Evolutionary conservation across 92 coral and sea anemone genomes (phyloP), one percentile per base, ranked within the genome.

Genomic region (Heliopora coerulea): DNA sequence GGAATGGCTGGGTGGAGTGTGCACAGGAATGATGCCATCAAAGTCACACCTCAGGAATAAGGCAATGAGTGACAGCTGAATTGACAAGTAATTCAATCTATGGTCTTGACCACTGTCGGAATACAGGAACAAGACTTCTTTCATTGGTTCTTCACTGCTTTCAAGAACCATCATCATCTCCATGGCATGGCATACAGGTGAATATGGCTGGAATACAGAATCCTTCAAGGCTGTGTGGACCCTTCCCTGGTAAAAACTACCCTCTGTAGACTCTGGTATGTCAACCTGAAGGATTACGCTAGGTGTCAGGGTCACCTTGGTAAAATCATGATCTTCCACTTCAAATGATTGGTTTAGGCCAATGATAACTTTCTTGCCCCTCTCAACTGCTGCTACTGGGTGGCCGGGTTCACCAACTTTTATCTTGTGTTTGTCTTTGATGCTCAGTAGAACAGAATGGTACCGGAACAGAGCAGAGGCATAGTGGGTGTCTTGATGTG

Each of bases 101-200:
- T 74, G 79, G 79, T 74, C 79, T 74, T 54, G 79, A 54, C 69
- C 69, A 74, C 79, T 67, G 15, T 74, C 79, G n/a, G 79, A 58
- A 3, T 59, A 74, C 58, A 73, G 19, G 5, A 73, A 23, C 54
- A 73, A 15, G 39, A 73, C 15, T 23, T 64, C 56, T 26, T 73
- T 73, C 10, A 40, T 26, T 21, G 75, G 82, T 33, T 40, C 34
- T 33, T 54, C 65, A 52, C 54, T 54, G 52, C 41, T 39, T 41
- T 65, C 39, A 56, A 78, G 57, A 44, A 54, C 58, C n/a, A 34
- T 73, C 27, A 49, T 33, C 54, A 78, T 23, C 73, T 78, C 82
- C 25, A 65, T 26, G 62, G 64, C 70, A 62, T 78, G 74, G 58
- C 76, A 30, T 35, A 65, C 39, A 13, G 68, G 74, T 0, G 77